Evolutionary conservation across 1,140 invertebrate genomes (phyloP), one percentile per base, ranked within the genome.

Genomic region (Pseudomyrmex gracilis): DNA sequence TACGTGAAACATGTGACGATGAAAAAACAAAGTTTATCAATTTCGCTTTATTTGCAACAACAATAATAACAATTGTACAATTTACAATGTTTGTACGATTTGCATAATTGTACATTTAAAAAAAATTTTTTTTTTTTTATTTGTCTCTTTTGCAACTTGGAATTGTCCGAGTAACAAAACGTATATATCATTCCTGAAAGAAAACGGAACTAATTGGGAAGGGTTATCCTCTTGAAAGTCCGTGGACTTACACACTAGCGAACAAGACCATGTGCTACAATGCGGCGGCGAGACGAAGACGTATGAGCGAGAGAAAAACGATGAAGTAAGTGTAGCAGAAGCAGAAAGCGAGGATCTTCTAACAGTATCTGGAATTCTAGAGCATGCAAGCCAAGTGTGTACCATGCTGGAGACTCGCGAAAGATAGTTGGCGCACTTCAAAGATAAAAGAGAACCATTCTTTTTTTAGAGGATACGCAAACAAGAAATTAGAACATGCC

Each of bases 391-490:
- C 85, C 82, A 73, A 89, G 87, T 88, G 87, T 86, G 82, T 89
- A 77, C 85, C 66, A 47, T 89, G 87, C 77, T 85, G 63, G 85
- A 83, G 87, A 74, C 87, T 89, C 68, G 71, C 87, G 87, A 89
- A 89, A 89, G 87, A 89, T 87, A 89, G 88, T 87, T 89, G 87
- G 87, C 49, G 64, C 73, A 84, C 87, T 89, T 77, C 66, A 89
- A 73, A 85, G 87, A 87, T 89, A 87, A 89, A 89, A 89, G 87
- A 67, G 57, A 76, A 68, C 20, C 60, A 85, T 89, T 89, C 73
- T 86, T 87, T 89, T 87, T 89, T 89, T 89, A 86, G 77, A 86
- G 58, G 76, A 58, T 88, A 89, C 61, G 82, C 85, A 89, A 89
- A 89, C 85, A 76, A 86, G 85, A 89, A 88, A 89, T 89, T 89